Conservation (phyloP, 2,113 vertebrate genomes). For the Xerus inauris region DNA sequence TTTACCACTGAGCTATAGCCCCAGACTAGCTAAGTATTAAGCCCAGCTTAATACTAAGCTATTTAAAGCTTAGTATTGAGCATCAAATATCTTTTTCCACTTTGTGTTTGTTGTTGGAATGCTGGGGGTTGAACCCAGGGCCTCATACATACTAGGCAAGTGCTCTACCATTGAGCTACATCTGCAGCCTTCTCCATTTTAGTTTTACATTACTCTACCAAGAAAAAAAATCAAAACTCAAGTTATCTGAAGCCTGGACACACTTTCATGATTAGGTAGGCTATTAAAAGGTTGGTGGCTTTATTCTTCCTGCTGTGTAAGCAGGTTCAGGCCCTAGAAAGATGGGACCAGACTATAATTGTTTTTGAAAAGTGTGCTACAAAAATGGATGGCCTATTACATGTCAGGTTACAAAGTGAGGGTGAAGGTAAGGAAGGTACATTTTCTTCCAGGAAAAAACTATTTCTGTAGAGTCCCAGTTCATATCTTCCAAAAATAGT, state of each 20-base stretch:
- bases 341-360: neutral
- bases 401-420: slow-evolving; percentile 48
- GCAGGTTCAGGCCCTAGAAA: slow-evolving; percentile 27
- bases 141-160: too few relatives aligned
- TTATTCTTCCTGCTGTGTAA: neutral
- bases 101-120: too few relatives aligned
- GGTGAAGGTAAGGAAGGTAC: neutral
- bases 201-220: slow-evolving; percentile 84
- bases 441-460: neutral
- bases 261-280: slow-evolving; percentile 47
- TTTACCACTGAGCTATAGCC: neutral
- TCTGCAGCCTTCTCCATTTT: slow-evolving; percentile 36
- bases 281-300: slow-evolving; percentile 13
- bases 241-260: slow-evolving; percentile 69
- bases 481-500: neutral
- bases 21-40: neutral
- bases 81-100: slow-evolving; percentile 86
- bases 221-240: slow-evolving; percentile 76
- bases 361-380: slow-evolving; percentile 51
- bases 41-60: too few relatives aligned
- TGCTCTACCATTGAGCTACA: too few relatives aligned
- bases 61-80: slow-evolving; percentile 88
- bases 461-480: slow-evolving; percentile 17
- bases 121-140: too few relatives aligned
- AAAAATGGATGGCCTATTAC: slow-evolving; percentile 46